Conservation (phyloP, 2,113 vertebrate species). For the Bubalus kerabau region DNA sequence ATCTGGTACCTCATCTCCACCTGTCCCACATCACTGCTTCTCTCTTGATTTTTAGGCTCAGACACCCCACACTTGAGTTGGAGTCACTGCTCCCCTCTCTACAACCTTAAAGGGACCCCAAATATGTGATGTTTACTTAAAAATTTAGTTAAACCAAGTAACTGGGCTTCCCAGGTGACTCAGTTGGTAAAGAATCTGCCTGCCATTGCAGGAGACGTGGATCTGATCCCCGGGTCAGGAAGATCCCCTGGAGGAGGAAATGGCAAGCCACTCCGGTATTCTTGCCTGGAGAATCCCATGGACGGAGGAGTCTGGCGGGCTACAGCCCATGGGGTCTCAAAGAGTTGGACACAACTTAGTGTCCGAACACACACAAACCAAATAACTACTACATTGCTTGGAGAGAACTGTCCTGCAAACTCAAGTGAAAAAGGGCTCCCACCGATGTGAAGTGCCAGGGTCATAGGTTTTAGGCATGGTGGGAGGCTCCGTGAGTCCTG, state of each 20-base stretch:
- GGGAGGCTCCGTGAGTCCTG: not conserved
- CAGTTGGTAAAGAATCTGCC: not conserved
- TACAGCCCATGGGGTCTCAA: not conserved
- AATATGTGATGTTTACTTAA: not conserved
- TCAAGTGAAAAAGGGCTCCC: not conserved
- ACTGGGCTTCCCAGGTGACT: not conserved
- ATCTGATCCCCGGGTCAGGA: not conserved
- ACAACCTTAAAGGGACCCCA: not conserved
- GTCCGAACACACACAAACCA: not conserved
- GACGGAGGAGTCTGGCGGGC: not conserved
- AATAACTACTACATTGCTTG: not conserved
- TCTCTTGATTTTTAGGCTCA: not conserved
- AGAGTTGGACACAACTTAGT: not conserved
- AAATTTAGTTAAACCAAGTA: not conserved
- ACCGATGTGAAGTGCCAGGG: not conserved
- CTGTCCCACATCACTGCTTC: not conserved
- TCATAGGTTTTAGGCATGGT: not conserved
- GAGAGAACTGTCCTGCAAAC: not conserved
- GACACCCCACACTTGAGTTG: not conserved
- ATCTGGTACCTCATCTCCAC: fast-evolving
- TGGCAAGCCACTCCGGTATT: not conserved
- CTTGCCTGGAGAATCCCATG: not conserved
- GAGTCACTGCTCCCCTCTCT: not conserved
- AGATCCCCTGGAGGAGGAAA: not conserved
- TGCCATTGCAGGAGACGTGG: not conserved